Base-by-base conservation (phyloP, 2,113 vertebrate species). In the Alectura lathami region DNA sequence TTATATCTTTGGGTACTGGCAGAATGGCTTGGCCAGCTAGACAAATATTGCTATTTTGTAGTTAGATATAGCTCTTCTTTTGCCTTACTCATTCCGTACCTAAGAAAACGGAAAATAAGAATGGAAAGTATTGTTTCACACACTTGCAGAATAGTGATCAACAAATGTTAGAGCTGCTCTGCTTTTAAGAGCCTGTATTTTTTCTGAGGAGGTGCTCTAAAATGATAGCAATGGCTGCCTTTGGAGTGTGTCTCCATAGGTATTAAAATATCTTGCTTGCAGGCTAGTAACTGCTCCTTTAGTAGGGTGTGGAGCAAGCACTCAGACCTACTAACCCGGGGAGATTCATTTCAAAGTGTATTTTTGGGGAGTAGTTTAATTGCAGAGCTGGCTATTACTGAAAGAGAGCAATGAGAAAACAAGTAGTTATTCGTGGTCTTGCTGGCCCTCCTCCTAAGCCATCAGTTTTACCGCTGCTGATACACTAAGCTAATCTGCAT, bases 301-400 rank as follows among this genome's bases (percentile, higher is more conserved):
- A 8, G 8, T 0, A 60, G 56, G 66, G 64, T 69, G 42, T 27
- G 54, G 70, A 88, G 86, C 82, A 79, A 88, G 29, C 0, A 1
- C 32, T 80, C 50, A 60, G 63, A 63, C 29, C 34, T 66, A 11
- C n/a, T 47, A 78, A 54, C 56, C 78, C 77, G 43, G 64, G 70
- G 72, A 88, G 50, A 67, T 84, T 75, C 1, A 5, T 88, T 85
- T 91, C 73, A 63, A 17, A 77, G 54, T 94, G 56, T 83, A 43
- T 47, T 93, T 93, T 95, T 90, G 81, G 83, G 86, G 86, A 67
- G 80, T 88, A 81, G 68, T 91, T 90, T 74, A 83, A 83, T 93
- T 90, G 24, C 8, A 0, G 54, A 91, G 29, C 80, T 56, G 38
- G 77, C 30, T 83, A 24, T 91, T 90, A 77, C 67, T 90, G 45